Evolutionary conservation across 2,113 vertebrate genomes (phyloP), one percentile per base, ranked within the genome.

Genomic region (Pterocles burchelli): DNA sequence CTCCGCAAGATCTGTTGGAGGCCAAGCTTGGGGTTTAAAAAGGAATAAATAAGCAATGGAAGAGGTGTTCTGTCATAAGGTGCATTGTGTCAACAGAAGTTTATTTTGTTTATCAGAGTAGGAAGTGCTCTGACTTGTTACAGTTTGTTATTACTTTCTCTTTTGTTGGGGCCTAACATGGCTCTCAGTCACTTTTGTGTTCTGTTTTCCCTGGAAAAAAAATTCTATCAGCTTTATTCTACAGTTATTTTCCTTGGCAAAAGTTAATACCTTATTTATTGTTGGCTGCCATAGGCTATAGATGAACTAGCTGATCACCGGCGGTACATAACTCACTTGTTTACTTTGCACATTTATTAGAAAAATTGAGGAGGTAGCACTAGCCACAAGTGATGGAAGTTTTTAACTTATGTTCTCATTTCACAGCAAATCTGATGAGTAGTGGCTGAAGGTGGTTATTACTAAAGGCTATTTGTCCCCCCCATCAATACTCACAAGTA

Each of bases 51-150:
- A 94, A 92, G 89, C 71, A 85, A 57, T 57, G 61, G 61, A 79
- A 70, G 54, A 91, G 85, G 84, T 86, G 65, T 80, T 92, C 52
- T 87, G 29, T 68, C 51, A 51, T 72, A 95, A 96, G 78, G 25
- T 93, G 74, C 90, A 70, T 95, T 96, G 70, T 96, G 90, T 97
- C 92, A 91, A 84, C 75, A 79, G 73, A 76, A 77, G 13, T 80
- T 72, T 83, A 77, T 94, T 95, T 95, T 78, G 73, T 84, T 80
- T 89, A 92, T 77, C 45, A 45, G 16, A 80, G 15, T 71, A 85
- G 67, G 77, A 96, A 92, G 20, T 89, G 43, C 34, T 84, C 38
- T 43, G 46, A 67, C 82, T 87, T 92, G 80, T 85, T 93, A 76
- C 19, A 41, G 21, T 93, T 94, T 91, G 73, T 85, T 85, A 41